These are phyloP conservation scores for Drosophila kanekoi DNA, from an alignment of 2,888 invertebrate genomes.

Conservation along the genomic window DNA sequence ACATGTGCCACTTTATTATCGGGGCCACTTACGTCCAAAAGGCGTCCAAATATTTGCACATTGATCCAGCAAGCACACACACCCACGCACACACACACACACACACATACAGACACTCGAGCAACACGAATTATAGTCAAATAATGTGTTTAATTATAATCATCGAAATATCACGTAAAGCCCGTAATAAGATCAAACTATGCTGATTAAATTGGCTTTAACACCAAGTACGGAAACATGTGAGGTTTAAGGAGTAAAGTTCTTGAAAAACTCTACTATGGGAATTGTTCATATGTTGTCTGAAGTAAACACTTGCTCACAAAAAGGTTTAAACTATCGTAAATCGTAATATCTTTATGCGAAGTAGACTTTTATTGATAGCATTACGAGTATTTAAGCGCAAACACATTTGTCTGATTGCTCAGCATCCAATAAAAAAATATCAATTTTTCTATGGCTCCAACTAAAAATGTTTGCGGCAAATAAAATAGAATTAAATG, in stretches of 20 bases:
- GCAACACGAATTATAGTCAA: conserved; percentile 6
- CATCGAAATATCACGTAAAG: conserved; percentile 7
- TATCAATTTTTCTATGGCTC: conserved; percentile 14
- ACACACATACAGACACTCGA: neutral
- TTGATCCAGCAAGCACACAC: conserved; percentile 17
- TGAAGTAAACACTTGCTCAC: neutral
- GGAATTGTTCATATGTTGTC: no score
- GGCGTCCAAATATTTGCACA: conserved; percentile 48
- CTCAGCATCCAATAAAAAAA: conserved; percentile 3
- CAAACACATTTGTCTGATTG: neutral
- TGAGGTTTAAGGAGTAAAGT: no score
- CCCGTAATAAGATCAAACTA: conserved; percentile 1
- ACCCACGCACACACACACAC: neutral
- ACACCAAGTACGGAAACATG: no score
- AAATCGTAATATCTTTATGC: neutral
- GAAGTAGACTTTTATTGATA: no score
- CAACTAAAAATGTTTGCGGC: conserved; percentile 33
- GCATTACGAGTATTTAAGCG: no score
- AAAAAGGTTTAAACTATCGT: neutral
- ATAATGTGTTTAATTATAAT: conserved; percentile 19
- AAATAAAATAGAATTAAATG: conserved; percentile 50
- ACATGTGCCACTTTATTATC: conserved; percentile 45
- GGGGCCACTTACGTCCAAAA: conserved; percentile 22
- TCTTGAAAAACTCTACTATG: no score
- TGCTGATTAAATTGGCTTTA: neutral